Evolutionary conservation across 2,888 invertebrate species (phyloP).

Genomic region (Hedya salicella): DNA sequence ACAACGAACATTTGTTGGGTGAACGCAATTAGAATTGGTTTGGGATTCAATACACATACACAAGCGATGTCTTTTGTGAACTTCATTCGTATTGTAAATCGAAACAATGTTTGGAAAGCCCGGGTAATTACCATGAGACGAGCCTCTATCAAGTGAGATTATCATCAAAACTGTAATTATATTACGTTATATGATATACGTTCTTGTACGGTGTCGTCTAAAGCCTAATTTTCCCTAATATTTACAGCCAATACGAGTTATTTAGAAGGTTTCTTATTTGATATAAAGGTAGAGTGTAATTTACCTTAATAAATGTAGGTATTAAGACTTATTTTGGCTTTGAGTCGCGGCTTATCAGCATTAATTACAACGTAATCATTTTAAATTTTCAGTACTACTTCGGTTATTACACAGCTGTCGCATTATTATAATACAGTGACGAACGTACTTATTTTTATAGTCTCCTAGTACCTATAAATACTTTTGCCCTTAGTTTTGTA

Average conservation of each 20-base stretch:
- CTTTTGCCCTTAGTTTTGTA: too few species aligned
- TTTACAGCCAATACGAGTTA: constrained; percentile 27
- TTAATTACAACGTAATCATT: background rate
- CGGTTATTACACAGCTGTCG: background rate
- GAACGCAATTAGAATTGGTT: background rate
- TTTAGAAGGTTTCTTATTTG: constrained; percentile 22
- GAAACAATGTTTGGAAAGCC: constrained; percentile 7
- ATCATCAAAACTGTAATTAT: constrained; percentile 34
- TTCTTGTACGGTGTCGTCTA: constrained; percentile 20
- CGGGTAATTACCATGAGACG: constrained; percentile 20
- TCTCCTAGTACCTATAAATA: too few species aligned
- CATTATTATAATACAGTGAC: background rate
- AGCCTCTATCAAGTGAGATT: constrained; percentile 14
- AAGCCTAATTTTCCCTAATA: constrained; percentile 26
- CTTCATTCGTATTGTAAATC: constrained; percentile 19
- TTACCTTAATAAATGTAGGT: constrained; percentile 9
- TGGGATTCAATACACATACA: constrained; percentile 2
- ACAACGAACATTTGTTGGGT: background rate
- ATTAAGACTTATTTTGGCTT: background rate
- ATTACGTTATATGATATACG: constrained; percentile 20
- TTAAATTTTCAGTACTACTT: background rate
- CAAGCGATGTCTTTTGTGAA: constrained; percentile 4
- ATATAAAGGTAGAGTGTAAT: background rate
- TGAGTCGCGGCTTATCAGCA: background rate
- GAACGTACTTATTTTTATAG: background rate